Evolutionary conservation across 2,113 vertebrate species (phyloP).

Genomic region (Pimephales promelas): DNA sequence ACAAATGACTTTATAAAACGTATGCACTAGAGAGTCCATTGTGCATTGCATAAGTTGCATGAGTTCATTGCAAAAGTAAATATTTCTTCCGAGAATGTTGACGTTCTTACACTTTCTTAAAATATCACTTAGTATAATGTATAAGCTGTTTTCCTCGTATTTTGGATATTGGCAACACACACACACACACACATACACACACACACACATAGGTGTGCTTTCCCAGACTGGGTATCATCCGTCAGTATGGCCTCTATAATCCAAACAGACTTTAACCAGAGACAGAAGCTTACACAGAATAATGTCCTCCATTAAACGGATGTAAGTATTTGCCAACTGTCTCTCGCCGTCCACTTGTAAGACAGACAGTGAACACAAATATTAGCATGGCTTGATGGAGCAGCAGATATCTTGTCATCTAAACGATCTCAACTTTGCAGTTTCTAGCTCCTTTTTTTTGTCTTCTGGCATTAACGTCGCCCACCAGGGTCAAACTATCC

Average conservation of each 20-base stretch:
- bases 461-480: conserved; percentile 25
- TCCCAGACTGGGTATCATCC: conserved; percentile 71
- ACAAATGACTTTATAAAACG: too few relatives aligned
- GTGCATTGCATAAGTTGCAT: too few relatives aligned
- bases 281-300: conserved; percentile 73
- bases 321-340: conserved; percentile 74
- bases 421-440: conserved; percentile 21
- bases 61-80: too few relatives aligned
- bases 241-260: conserved; percentile 59
- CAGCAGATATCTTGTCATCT: conserved; percentile 32
- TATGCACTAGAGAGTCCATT: too few relatives aligned
- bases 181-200: conserved; percentile 33
- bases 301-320: conserved; percentile 71
- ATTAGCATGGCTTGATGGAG: conserved; percentile 48
- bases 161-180: neutral
- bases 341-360: conserved; percentile 54
- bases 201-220: conserved; percentile 67
- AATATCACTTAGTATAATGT: too few relatives aligned
- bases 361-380: conserved; percentile 49
- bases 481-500: conserved; percentile 35
- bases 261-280: conserved; percentile 75
- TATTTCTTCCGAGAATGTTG: too few relatives aligned
- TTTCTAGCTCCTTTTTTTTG: neutral
- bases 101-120: too few relatives aligned
- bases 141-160: too few relatives aligned